These are phyloP conservation scores for Anabas testudineus DNA, from an alignment of 2,797 vertebrate genomes.

Conservation along the genomic window DNA sequence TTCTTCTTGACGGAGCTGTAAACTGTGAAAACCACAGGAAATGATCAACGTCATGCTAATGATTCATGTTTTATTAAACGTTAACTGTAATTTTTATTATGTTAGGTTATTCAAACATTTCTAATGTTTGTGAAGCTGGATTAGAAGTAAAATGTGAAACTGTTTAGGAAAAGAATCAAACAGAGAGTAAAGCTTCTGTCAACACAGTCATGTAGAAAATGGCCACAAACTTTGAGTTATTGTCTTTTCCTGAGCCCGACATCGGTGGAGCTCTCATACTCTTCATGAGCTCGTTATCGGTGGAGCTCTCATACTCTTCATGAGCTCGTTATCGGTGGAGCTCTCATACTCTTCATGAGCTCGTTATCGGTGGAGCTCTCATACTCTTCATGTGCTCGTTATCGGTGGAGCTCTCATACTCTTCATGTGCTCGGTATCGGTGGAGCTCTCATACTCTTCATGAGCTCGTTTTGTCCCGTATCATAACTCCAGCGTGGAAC, in stretches of 20 bases:
- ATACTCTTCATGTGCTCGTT: not conserved
- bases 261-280: not conserved
- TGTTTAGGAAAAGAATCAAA: not conserved
- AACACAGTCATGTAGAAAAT: not conserved
- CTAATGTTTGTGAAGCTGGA: not conserved
- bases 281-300: not conserved
- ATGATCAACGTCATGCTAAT: too few relatives aligned
- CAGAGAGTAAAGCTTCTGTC: not conserved
- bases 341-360: not conserved
- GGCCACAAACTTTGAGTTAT: not conserved
- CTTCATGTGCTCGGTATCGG: not conserved
- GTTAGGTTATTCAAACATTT: too few relatives aligned
- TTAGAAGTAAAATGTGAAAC: not conserved
- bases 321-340: not conserved
- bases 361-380: not conserved
- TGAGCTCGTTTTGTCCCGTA: conserved; percentile 1
- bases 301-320: too few relatives aligned
- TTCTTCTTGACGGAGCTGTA: too few relatives aligned
- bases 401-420: not conserved
- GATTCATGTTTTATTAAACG: too few relatives aligned
- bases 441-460: not conserved
- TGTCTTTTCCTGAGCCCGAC: not conserved
- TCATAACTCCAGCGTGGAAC: conserved; percentile 47
- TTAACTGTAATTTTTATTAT: not conserved
- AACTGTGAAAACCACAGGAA: too few relatives aligned